Percentiles rank a stretch among this genome's conserved stretches.
Conservation (phyloP, 2,113 vertebrate genomes). For the Gnathonemus longibarbis region DNA sequence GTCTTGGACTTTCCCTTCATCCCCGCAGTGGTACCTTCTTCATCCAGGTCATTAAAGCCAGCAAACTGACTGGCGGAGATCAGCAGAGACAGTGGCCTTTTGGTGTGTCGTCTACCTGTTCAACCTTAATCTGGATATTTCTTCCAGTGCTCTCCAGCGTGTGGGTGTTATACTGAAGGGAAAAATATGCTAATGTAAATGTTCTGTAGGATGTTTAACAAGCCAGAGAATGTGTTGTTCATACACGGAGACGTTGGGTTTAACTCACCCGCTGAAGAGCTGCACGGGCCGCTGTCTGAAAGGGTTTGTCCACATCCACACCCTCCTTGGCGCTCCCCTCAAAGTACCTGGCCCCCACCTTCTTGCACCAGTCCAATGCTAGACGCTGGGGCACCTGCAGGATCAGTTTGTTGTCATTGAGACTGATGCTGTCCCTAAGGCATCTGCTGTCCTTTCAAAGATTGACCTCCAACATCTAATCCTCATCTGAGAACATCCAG, state of each 20-base stretch:
- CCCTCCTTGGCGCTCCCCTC: conserved; percentile 52
- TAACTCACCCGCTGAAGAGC: conserved; percentile 39
- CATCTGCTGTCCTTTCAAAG: neutral
- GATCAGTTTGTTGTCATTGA: neutral
- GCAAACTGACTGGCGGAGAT: conserved; percentile 25
- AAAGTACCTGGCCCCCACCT: conserved; percentile 43
- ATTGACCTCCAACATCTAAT: neutral
- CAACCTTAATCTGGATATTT: conserved; percentile 60
- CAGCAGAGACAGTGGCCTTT: conserved; percentile 50
- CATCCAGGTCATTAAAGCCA: conserved; percentile 31
- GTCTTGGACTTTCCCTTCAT: neutral
- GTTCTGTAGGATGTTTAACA: neutral
- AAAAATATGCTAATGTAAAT: conserved; percentile 30
- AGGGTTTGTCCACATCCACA: conserved; percentile 34
- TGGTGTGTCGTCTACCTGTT: conserved; percentile 50
- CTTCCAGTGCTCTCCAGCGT: conserved; percentile 56
- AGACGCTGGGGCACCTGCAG: conserved; percentile 37
- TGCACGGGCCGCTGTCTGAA: conserved; percentile 32
- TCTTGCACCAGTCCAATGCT: conserved; percentile 41
- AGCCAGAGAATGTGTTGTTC: neutral
- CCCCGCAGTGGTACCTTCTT: neutral
- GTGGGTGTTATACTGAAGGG: conserved; percentile 65
- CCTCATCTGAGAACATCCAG: neutral
- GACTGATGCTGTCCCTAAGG: neutral
- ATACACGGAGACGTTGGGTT: neutral